Evolutionary conservation across 2,797 vertebrate species (phyloP), one percentile per base, ranked within the genome.

Genomic region (Propithecus deckenii): DNA sequence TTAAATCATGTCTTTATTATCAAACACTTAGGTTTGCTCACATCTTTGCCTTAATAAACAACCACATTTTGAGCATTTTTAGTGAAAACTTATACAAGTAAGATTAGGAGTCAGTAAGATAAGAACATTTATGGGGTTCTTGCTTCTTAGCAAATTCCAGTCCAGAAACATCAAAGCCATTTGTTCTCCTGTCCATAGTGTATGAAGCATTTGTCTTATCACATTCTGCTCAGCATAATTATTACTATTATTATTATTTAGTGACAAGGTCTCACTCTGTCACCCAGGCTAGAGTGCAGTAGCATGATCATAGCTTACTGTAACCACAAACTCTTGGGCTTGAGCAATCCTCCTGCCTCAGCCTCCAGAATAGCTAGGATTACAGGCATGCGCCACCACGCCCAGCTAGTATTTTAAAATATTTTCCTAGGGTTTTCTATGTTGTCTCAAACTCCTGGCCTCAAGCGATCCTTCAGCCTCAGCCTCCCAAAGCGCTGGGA

Each of bases 11-110:
- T 92, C 22, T 14, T 88, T 84, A 50, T 52, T 96, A 30, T 63
- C 23, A 91, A 93, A 89, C 7, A 79, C n/a, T 78, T 79, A 28
- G 28, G 46, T 86, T 93, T 97, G 61, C 30, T 91, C 63, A 93
- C 32, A 71, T 91, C 89, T 94, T 92, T 52, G 43, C 23, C 32
- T 92, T 85, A 79, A 90, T 92, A 81, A 95, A 86, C 23, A 90
- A 28, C 25, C 11, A 65, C 20, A 41, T 48, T n/a, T 74, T 91
- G 25, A 76, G 11, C 1, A 63, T 88, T 95, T 78, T 75, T 35
- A 41, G 46, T 71, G 38, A 48, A 80, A 23, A 76, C 57, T 94
- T 92, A 59, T 75, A 91, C 48, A 93, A 76, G 7, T 79, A 93
- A 91, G 65, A 81, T 35, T 72, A 93, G 35, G 30, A 80, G 13